Evolutionary conservation across 2,888 invertebrate genomes (phyloP), one percentile per base, ranked within the genome.

Genomic region (Plutella xylostella): DNA sequence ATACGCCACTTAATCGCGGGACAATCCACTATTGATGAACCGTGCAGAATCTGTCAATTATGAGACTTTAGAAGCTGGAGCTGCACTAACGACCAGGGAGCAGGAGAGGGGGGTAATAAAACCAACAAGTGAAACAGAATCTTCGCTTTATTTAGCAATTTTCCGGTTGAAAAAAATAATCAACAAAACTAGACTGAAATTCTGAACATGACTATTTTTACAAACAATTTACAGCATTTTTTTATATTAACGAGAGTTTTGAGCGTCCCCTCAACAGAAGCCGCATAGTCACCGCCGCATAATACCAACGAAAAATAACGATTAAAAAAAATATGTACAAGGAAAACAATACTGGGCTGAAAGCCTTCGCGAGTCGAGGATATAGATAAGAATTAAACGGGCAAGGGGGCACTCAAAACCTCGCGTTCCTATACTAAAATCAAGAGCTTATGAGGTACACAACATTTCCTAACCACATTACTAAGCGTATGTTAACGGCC

Each of bases 81-180:
- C n/a, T n/a, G n/a, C n/a, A n/a, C n/a, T n/a, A n/a, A n/a, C n/a
- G n/a, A n/a, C n/a, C n/a, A n/a, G n/a, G n/a, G n/a, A n/a, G n/a
- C n/a, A n/a, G n/a, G n/a, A n/a, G n/a, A n/a, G n/a, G n/a, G n/a
- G n/a, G n/a, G n/a, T 11, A 77, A 74, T 72, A 56, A 79, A 78
- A 80, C 68, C 55, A 65, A 50, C 43, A 34, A 42, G 56, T 71
- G 66, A 78, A 83, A 83, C 82, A 83, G 77, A 80, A 80, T 80
- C 56, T 56, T 78, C 79, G 78, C 75, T 83, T 82, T 83, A 80
- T 74, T 80, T 72, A 78, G 78, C 79, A 80, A 74, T 72, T 73
- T 75, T n/a, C 71, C 70, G 64, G 74, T 79, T 77, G 75, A 78
- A 79, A 78, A 74, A 74, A 74, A 73, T 66, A 72, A 74, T 72